Evolutionary conservation across 2,888 invertebrate genomes (phyloP), one percentile per base, ranked within the genome.

Genomic region (Eristalis intricaria): DNA sequence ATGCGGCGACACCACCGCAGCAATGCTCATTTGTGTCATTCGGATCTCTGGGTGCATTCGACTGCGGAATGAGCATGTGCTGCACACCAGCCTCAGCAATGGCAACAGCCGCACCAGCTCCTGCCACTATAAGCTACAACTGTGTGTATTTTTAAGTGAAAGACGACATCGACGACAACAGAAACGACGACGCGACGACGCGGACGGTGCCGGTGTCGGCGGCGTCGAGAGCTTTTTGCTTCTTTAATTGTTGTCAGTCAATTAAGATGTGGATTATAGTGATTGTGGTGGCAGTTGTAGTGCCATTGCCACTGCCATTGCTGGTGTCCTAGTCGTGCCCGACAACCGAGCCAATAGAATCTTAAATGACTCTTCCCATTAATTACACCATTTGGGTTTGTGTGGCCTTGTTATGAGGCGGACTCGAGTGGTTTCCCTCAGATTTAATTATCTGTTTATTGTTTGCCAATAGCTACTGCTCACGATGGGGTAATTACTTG

Each of bases 241-340:
- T 80, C 76, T 85, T 81, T 73, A 81, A 85, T 80, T 77, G 81
- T 84, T 80, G 75, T 80, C 75, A 84, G 40, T 85, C 85, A 77
- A 73, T 76, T 81, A 84, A 84, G 68, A 68, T 69, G 61, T 32
- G 74, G 74, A 86, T 78, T 86, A 60, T 60, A 13, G 60, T 15
- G 60, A 60, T 60, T 60, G 23, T 13, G 23, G 23, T 60, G 60
- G 23, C 60, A 60, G n/a, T 50, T 50, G 19, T 50, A 19, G 50
- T 50, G 50, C 50, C 19, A 50, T 19, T 43, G 43, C 43, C 43
- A 43, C 7, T 43, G 15, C 43, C 43, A 43, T 50, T 50, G 50
- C 19, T 19, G 19, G n/a, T 19, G 50, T 50, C 50, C 50, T 8
- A 50, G 8, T 50, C 50, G 50, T 50, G 50, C 19, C 19, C 50